Percentiles rank a stretch among this genome's conserved stretches.
Evolutionary conservation across 2,797 vertebrate genomes (phyloP).

Genomic region (Heliangelus exortis): DNA sequence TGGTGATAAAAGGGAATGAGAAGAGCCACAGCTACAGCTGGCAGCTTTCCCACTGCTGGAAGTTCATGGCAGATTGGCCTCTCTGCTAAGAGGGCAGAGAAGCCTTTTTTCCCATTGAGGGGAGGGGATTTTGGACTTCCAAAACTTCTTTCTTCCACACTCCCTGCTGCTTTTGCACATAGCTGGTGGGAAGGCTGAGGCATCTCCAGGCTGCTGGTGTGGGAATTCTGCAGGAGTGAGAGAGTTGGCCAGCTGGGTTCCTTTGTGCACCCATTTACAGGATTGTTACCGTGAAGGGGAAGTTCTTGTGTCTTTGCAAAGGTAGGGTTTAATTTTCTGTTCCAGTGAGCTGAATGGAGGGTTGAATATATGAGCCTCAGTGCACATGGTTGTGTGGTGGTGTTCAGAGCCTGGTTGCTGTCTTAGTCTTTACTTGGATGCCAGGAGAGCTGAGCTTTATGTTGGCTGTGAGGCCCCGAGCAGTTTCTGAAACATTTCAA

Average conservation of each 20-base stretch:
- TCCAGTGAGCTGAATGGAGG: not conserved
- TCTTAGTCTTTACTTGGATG: not conserved
- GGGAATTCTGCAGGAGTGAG: not conserved
- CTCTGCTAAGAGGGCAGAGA: not conserved
- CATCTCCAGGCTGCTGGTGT: not conserved
- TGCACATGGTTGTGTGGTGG: not conserved
- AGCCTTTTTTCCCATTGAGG: fast-evolving
- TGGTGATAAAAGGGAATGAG: not conserved
- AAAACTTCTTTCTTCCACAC: not conserved
- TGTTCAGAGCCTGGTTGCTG: not conserved
- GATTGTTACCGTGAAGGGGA: not conserved
- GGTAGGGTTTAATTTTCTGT: not conserved
- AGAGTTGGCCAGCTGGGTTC: not conserved
- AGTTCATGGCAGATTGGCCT: not conserved
- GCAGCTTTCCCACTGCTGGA: not conserved
- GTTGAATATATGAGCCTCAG: not conserved
- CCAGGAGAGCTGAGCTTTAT: not conserved
- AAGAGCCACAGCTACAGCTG: not conserved
- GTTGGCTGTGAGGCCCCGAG: not conserved
- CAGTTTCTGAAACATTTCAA: not conserved
- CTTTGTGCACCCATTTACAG: not conserved
- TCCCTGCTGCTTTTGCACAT: not conserved
- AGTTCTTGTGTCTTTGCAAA: not conserved
- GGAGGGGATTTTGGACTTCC: not conserved
- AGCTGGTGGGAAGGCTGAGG: not conserved